Evolutionary conservation across 2,113 vertebrate species (phyloP), one percentile per base, ranked within the genome.

Genomic region (Scalopus aquaticus): DNA sequence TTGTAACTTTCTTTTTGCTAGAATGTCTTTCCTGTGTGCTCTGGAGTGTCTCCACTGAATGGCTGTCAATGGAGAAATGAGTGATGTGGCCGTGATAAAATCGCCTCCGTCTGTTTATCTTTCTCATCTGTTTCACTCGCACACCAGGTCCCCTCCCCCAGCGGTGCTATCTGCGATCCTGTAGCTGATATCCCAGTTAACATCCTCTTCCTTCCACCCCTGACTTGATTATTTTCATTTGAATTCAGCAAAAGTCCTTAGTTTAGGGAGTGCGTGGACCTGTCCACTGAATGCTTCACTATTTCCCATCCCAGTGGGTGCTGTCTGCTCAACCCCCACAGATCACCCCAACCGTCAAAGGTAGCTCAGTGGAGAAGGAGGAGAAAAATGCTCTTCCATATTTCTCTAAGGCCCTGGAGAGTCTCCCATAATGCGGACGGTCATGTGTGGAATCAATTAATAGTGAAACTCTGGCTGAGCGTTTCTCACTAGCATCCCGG

Each of bases 1-100:
- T 9, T 70, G 70, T 90, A 35, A 74, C 56, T n/a, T 85, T 54
- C 69, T 70, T 92, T 88, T 83, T 2, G 28, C 78, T 89, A 70
- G 74, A 70, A 35, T 0, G 6, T 39, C 49, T 72, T 95, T 93
- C 94, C 88, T 92, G 72, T 64, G 46, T 28, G 22, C 30, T 15
- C 0, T 10, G 22, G 78, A 69, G n/a, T 5, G 1, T 78, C 85
- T 83, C 81, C 49, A 70, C 80, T 10, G 37, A 4, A 1, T n/a
- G 93, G 65, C 26, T 30, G 7, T 72, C 92, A n/a, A 6, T 3
- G 46, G 67, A 56, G 67, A 73, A 60, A 26, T 85, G 91, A 77
- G 46, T 10, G 79, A 64, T 24, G 16, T 9, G 80, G 11, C 42
- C 0, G 0, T 0, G 1, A 17, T 35, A 69, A 19, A 42, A 26